phyloP scores from a whole-genome alignment of 2,113 vertebrate species.

The Mohoua ochrocephala region DNA sequence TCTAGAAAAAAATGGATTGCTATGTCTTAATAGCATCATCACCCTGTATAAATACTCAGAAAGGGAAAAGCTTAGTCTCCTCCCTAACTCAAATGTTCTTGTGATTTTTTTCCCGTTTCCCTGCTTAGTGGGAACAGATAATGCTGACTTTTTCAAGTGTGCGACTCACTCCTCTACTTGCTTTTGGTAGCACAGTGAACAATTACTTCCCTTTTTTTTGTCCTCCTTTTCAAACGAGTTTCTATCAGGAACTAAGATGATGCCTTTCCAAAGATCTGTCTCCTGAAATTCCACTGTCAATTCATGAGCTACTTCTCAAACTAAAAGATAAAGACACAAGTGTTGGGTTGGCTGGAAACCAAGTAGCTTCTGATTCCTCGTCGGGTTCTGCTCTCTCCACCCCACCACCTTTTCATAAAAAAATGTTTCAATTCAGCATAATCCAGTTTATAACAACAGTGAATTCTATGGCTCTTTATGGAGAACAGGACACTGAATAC shows the following conservation, averaged over 20 bases:
- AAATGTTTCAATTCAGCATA: conserved; percentile 16
- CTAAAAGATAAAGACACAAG: background rate
- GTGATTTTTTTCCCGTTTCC: background rate
- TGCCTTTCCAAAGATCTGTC: conserved; percentile 9
- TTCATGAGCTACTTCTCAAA: background rate
- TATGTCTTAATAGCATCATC: conserved; percentile 58
- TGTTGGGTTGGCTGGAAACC: background rate
- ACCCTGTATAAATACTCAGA: conserved; percentile 49
- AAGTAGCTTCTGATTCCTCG: conserved; percentile 14
- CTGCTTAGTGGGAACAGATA: background rate
- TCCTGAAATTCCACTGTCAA: conserved; percentile 20
- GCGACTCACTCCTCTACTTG: conserved; percentile 9
- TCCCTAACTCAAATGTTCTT: background rate
- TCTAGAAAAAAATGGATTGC: conserved; percentile 46
- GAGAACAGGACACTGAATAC: conserved; percentile 28
- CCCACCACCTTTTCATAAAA: conserved; percentile 31
- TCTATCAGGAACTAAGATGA: conserved; percentile 25
- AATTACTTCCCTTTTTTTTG: background rate
- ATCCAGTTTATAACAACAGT: conserved; percentile 31
- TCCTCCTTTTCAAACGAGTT: conserved; percentile 23
- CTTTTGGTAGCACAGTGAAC: conserved; percentile 18
- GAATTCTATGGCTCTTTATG: conserved; percentile 24
- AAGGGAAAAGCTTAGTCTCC: conserved; percentile 28
- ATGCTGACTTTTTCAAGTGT: background rate
- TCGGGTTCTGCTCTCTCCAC: background rate